A percentile compares a stretch with the other conserved stretches of the same genome.
Conservation (phyloP, 2,888 invertebrate species). For the Trachelus tabidus region DNA sequence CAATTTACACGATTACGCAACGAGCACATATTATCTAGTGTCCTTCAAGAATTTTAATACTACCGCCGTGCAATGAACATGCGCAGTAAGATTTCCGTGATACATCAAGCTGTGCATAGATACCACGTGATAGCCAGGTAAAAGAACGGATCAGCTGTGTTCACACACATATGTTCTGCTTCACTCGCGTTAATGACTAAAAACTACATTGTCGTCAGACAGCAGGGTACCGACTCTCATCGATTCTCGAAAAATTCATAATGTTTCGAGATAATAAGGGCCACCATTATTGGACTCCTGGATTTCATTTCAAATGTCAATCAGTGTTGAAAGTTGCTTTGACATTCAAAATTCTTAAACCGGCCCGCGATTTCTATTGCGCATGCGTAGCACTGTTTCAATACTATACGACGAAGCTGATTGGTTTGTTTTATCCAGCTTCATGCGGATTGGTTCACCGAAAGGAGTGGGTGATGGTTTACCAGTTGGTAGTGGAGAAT, state of each 20-base stretch:
- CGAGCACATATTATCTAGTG: neutral
- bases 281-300: neutral
- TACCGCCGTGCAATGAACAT: neutral
- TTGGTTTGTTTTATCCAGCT: neutral
- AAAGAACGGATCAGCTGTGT: slow-evolving; percentile 41
- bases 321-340: neutral
- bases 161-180: neutral
- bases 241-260: neutral
- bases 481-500: slow-evolving; percentile 8
- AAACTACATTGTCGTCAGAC: neutral
- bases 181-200: neutral
- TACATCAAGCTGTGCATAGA: slow-evolving; percentile 14
- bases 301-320: neutral
- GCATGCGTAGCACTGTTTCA: neutral
- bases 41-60: neutral
- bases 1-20: neutral
- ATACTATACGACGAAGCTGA: neutral
- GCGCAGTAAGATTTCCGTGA: slow-evolving; percentile 5
- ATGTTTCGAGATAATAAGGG: neutral
- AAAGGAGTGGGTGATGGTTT: neutral
- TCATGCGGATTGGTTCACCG: neutral
- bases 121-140: slow-evolving; percentile 10
- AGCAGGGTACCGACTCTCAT: neutral
- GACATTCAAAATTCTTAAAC: neutral
- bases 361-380: neutral